Conservation (phyloP, 2,113 vertebrate species). For the Cyanocitta stelleri region DNA sequence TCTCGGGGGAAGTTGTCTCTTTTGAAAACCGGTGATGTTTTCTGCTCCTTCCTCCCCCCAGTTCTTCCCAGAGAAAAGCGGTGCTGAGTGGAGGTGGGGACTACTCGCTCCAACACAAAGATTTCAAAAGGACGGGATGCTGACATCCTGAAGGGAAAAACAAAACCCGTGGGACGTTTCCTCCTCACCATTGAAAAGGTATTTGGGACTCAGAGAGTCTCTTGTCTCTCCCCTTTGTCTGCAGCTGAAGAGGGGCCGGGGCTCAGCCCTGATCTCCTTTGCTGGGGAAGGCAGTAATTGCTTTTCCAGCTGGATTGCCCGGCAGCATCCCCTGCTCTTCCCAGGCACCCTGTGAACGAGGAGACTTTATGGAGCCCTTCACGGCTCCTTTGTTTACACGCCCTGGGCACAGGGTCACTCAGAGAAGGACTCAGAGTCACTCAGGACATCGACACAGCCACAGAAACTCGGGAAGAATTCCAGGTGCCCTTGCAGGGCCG, state of each 20-base stretch:
- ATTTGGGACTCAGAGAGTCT: background rate
- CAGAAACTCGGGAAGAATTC: background rate
- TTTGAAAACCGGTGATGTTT: background rate
- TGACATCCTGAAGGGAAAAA: background rate
- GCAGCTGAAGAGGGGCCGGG: background rate
- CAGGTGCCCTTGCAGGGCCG: background rate
- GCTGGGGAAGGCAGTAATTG: background rate
- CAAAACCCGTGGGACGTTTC: background rate
- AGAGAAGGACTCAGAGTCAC: background rate
- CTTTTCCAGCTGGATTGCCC: slow-evolving; percentile 24
- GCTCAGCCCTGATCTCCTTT: background rate
- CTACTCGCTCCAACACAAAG: background rate
- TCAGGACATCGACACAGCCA: background rate
- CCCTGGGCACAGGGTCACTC: background rate
- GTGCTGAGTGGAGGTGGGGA: background rate
- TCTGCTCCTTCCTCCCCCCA: background rate
- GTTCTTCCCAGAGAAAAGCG: background rate
- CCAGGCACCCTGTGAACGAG: background rate
- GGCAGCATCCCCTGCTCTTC: background rate
- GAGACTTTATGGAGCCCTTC: background rate
- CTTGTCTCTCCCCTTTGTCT: background rate
- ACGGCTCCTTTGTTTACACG: background rate
- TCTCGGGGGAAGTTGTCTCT: background rate
- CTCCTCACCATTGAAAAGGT: background rate
- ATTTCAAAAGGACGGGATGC: background rate